Base-by-base conservation (phyloP, 1,140 invertebrate species). In the Sitodiplosis mosellana region DNA sequence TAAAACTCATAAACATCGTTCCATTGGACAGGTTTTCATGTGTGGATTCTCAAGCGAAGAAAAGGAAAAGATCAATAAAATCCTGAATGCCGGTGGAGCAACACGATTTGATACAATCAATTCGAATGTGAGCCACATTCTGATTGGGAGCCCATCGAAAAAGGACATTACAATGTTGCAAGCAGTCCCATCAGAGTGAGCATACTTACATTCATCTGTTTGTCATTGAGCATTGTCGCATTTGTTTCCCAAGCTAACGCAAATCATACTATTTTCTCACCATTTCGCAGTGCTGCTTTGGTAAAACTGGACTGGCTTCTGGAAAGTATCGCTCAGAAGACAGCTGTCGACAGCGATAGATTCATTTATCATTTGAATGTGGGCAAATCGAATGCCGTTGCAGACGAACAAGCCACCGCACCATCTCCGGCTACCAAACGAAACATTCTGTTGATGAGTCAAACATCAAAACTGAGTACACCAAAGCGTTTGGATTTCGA, bases 41-140 rank as follows among this genome's bases (percentile, higher is more conserved):
- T 68, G 69, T 55, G 84, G 84, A 38, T 84, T 87, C 56, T 64
- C 60, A 6, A 33, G 60, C 0, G 65, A 65, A 42, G 69, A 77
- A 49, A 68, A 77, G 19, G 86, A 90, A 52, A 88, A 87, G 60
- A 58, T 89, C 1, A 72, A 77, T 38, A 78, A 77, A 53, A 75
- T 88, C 17, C 67, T 92, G 4, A 88, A 88, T 54, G 70, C 76
- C 14, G 79, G 81, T 19, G 85, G 87, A 34, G 89, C 81, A 22
- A 83, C 81, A 11, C 72, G 86, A 51, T 81, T 85, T 51, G 81
- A 81, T 56, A 73, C 75, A 45, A 69, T 87, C 45, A 77, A 75
- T 52, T 81, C 81, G 45, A 71, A 77, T 52, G 71, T 92, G 4
- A 85, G 86, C 0, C 88, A 92, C 64, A 75, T 86, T 27, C 71